Base-by-base conservation (phyloP, 2,888 invertebrate species). In the Andrena bucephala region DNA sequence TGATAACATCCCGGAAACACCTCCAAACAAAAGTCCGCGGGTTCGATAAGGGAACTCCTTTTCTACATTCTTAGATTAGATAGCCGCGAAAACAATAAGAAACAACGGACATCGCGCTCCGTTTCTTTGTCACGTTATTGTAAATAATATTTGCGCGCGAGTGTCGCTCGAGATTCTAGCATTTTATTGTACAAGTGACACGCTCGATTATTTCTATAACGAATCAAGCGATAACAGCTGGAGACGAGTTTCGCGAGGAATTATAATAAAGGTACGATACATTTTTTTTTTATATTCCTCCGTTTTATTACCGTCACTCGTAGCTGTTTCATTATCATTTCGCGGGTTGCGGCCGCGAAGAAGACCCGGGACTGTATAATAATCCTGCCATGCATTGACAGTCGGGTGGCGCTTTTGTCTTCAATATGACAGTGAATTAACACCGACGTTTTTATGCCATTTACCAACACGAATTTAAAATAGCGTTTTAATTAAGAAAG, bases 1-100 rank as follows among this genome's bases (percentile, higher is more conserved):
- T 98, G 95, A 96, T 59, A 48, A 70, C 57, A 3, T 20, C 60
- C 54, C 36, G 60, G 50, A 54, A 63, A 24, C 6, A 8, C 2
- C 57, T 20, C 42, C 57, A 10, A n/a, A 13, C 36, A 31, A 73
- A 69, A 65, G 54, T 63, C 57, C 8, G 24, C 16, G 70, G 8
- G 16, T 29, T 68, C 24, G 63, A 79, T 74, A 63, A 68, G 16
- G 59, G 72, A 57, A 65, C 63, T 74, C 59, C 69, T 62, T 78
- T 42, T 65, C 62, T 70, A 75, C 68, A 36, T 63, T 74, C 57
- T 62, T 79, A 83, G 83, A 87, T 79, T 77, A 84, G 81, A 87
- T 80, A 77, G 54, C 72, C 63, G 59, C n/a, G 33, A 71, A 66
- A 72, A 24, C 65, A 24, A 68, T 20, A 52, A 48, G 63, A 63